Base-by-base conservation (phyloP, 2,113 vertebrate species). In the Gallinago paraguaiae region DNA sequence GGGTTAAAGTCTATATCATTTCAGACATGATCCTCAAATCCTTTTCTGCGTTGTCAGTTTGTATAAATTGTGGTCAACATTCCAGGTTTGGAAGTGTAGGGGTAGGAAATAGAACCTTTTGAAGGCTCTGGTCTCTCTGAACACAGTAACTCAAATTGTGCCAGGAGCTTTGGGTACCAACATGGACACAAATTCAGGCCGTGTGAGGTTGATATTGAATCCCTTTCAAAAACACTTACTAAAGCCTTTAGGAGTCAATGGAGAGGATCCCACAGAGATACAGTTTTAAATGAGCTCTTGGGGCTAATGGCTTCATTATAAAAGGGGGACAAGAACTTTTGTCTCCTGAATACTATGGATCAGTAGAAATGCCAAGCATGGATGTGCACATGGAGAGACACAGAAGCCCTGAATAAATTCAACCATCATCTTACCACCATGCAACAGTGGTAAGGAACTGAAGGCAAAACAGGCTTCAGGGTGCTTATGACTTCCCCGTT, bases 361-460 rank as follows among this genome's bases (percentile, higher is more conserved):
- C 16, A 23, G 24, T 80, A 68, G 45, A 86, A 90, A 82, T 31
- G 24, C 33, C 33, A 30, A 69, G 48, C 41, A 43, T 56, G 79
- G 41, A 39, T n/a, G 33, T 20, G 22, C 14, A 31, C 6, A 15
- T 3, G 16, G 56, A 93, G 51, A 72, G 28, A 23, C 79, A 35
- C 20, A 69, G 53, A 72, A 82, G 65, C 46, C 70, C 41, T n/a
- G 45, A 71, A 25, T 25, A 77, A 61, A 80, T 82, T 70, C 82
- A 69, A 17, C 37, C 25, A 30, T 30, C 53, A 12, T 64, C 37
- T 75, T 65, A 72, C 30, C 54, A 31, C n/a, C 6, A 18, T 5
- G 17, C 39, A 56, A 68, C 35, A 46, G 11, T 61, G 56, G 15
- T 0, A 1, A 92, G 74, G 48, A 83, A 60, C 7, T 1, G 0